Conservation (phyloP, 2,113 vertebrate genomes). For the Rostratula benghalensis region DNA sequence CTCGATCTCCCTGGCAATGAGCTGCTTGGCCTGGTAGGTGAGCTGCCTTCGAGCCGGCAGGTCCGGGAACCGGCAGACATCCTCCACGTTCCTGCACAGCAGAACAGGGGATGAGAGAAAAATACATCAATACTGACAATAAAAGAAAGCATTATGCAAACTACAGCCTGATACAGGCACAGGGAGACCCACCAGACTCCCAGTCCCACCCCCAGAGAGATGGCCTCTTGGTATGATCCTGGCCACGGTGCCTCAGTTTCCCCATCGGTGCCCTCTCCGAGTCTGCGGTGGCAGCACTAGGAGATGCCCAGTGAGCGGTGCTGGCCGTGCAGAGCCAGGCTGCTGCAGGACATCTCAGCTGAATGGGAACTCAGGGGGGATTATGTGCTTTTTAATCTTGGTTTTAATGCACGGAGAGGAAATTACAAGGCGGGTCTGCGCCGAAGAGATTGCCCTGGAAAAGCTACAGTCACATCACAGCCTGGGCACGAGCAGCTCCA, state of each 20-base stretch:
- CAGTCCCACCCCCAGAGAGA: background rate
- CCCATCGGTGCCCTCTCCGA: background rate
- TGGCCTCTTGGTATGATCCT: fast-evolving
- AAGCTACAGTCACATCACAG: background rate
- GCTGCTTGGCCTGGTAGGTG: conserved; percentile 95
- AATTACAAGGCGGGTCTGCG: background rate
- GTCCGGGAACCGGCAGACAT: conserved; percentile 83
- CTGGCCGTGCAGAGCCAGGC: fast-evolving
- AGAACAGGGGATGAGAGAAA: background rate
- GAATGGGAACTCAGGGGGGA: background rate
- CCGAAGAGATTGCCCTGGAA: background rate
- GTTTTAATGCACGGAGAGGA: background rate
- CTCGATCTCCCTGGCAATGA: conserved; percentile 91
- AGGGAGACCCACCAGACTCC: background rate
- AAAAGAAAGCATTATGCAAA: fast-evolving
- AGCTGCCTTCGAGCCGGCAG: conserved; percentile 86
- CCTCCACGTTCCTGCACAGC: conserved; percentile 82
- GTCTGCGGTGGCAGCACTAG: fast-evolving
- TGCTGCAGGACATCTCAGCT: background rate
- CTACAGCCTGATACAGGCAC: background rate
- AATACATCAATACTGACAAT: fast-evolving
- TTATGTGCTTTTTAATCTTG: background rate
- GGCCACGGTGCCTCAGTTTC: background rate
- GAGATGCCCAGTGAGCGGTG: fast-evolving
- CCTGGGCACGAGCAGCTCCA: background rate